Evolutionary conservation across 1,140 invertebrate species (phyloP), one percentile per base, ranked within the genome.

Genomic region (Drosophila seguyi): DNA sequence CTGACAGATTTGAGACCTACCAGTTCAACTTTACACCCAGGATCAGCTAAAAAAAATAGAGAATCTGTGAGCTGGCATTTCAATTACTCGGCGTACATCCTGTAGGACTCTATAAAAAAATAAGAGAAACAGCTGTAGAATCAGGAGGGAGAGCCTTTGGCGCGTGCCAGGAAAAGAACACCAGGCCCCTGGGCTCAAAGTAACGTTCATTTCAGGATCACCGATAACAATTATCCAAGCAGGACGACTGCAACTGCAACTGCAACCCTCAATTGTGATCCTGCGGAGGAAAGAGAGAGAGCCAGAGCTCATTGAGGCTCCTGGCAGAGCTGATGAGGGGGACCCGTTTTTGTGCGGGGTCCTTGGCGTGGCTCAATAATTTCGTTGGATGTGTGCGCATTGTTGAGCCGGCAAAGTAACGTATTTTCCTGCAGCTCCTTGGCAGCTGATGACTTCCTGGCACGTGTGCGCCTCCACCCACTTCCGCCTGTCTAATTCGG

Each of bases 141-240:
- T 22, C 6, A 34, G 39, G 53, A 50, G 60, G 73, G 69, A 48
- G 66, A 65, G 38, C 68, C 65, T 55, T 75, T 88, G 84, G 75
- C 84, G 84, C 84, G 84, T 88, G 84, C 69, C 84, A 81, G 71
- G 11, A 39, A 72, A 75, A 34, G 53, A 78, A 78, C 84, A 88
- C 77, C 85, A 69, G 84, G 80, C 84, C 44, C 44, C 68, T 58
- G 84, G 84, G 65, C 84, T 53, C 61, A 75, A 84, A 65, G 77
- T 88, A 88, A 88, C 85, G 85, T 79, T 65, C 62, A 62, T 88
- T 88, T 84, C 55, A 42, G 85, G 84, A 88, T 88, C 84, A 84
- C 69, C 77, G 85, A 88, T 88, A 88, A 75, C 72, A 84, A 90
- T 88, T 88, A 84, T 67, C 58, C 57, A 75, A 65, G 68, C 55